Conservation (phyloP, 2,113 vertebrate species). For the Proteles cristata region DNA sequence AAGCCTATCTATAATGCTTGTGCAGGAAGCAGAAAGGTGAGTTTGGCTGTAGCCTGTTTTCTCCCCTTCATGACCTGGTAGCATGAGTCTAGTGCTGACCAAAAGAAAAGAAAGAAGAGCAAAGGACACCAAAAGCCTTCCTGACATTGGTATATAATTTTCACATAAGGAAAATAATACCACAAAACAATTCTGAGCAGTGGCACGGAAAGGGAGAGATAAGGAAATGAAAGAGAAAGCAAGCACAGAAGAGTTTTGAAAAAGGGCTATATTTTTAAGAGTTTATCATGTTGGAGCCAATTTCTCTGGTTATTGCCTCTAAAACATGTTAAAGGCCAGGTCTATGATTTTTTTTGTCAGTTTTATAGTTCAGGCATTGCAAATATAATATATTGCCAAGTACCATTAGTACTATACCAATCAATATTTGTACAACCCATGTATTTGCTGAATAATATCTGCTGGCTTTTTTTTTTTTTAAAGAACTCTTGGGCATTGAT, state of each 20-base stretch:
- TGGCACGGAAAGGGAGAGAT: background rate
- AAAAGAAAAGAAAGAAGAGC: background rate
- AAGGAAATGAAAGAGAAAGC: background rate
- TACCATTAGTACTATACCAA: background rate
- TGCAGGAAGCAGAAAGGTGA: constrained; percentile 41
- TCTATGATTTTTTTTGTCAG: background rate
- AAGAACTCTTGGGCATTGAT: background rate
- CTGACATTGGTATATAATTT: background rate
- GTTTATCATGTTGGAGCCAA: background rate
- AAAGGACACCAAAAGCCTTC: background rate
- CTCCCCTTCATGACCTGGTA: background rate
- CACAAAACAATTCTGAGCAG: background rate
- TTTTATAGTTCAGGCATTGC: constrained; percentile 1
- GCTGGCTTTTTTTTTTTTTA: background rate
- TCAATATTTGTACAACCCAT: background rate
- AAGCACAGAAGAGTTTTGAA: background rate
- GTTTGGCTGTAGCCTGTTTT: constrained; percentile 41
- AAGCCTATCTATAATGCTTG: constrained; percentile 44
- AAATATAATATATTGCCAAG: constrained; percentile 11
- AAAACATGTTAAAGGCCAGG: background rate
- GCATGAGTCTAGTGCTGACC: background rate
- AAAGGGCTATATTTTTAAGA: background rate
- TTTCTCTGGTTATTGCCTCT: constrained; percentile 8
- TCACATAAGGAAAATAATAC: background rate
- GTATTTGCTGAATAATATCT: background rate